Conservation (phyloP, 1,140 invertebrate genomes). For the Polypedilum pembai region DNA sequence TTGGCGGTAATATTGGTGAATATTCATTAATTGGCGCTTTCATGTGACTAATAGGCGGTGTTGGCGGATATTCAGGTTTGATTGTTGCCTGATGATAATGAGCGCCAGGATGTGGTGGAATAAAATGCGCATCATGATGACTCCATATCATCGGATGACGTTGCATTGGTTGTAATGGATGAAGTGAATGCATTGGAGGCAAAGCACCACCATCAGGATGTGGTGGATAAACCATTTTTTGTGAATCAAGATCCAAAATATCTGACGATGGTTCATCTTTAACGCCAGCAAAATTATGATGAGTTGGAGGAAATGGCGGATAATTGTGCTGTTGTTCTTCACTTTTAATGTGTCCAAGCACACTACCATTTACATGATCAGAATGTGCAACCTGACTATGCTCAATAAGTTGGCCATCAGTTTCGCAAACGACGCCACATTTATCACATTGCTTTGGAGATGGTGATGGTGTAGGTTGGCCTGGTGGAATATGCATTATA, state of each 20-base stretch:
- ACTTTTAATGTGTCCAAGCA: conserved; percentile 29
- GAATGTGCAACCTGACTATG: conserved; percentile 62
- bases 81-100: conserved; percentile 38
- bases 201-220: conserved; percentile 32
- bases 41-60: conserved; percentile 26
- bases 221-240: conserved; percentile 67
- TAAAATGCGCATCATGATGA: conserved; percentile 29
- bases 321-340: conserved; percentile 36
- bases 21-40: conserved; percentile 15
- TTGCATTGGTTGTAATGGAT: conserved; percentile 36
- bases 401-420: conserved; percentile 58
- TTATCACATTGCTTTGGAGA: conserved; percentile 70
- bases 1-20: conserved; percentile 28
- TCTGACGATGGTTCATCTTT: conserved; percentile 52
- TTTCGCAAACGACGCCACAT: conserved; percentile 67
- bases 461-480: conserved; percentile 52
- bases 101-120: conserved; percentile 32
- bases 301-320: conserved; percentile 37
- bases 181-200: conserved; percentile 39
- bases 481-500: conserved; percentile 44
- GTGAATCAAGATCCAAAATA: conserved; percentile 79
- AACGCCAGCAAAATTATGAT: conserved; percentile 37
- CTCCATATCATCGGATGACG: conserved; percentile 31
- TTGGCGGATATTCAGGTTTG: conserved; percentile 36
- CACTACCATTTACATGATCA: conserved; percentile 43